These are phyloP conservation scores for Apaloderma vittatum DNA, from an alignment of 2,113 vertebrate genomes.

Conservation along the genomic window DNA sequence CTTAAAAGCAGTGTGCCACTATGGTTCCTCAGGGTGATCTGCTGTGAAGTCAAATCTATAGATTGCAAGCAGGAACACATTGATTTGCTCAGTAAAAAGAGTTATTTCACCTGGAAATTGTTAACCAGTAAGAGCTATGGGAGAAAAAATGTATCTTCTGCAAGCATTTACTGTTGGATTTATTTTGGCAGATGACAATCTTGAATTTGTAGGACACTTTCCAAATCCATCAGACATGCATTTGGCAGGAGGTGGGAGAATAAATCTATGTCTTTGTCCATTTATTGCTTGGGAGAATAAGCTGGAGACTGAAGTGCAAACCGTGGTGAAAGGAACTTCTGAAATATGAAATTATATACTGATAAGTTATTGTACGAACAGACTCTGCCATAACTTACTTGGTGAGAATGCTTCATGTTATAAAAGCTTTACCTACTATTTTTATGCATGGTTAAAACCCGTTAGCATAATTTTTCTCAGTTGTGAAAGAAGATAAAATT, in stretches of 20 bases:
- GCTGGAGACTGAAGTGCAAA: neutral
- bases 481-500: neutral
- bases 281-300: neutral
- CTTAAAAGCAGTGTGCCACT: neutral
- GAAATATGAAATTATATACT: neutral
- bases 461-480: neutral
- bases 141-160: neutral
- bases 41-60: neutral
- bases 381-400: neutral
- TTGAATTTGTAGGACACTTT: neutral
- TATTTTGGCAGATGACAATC: constrained; percentile 6
- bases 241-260: neutral
- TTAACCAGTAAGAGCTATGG: neutral
- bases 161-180: neutral
- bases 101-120: neutral
- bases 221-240: neutral
- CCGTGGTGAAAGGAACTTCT: neutral
- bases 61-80: neutral
- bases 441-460: neutral
- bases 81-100: neutral
- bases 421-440: neutral
- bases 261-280: neutral
- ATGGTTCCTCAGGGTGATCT: neutral
- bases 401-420: neutral
- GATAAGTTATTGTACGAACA: neutral